Conservation (phyloP, 2,113 vertebrate species). For the Engystomops pustulosus region DNA sequence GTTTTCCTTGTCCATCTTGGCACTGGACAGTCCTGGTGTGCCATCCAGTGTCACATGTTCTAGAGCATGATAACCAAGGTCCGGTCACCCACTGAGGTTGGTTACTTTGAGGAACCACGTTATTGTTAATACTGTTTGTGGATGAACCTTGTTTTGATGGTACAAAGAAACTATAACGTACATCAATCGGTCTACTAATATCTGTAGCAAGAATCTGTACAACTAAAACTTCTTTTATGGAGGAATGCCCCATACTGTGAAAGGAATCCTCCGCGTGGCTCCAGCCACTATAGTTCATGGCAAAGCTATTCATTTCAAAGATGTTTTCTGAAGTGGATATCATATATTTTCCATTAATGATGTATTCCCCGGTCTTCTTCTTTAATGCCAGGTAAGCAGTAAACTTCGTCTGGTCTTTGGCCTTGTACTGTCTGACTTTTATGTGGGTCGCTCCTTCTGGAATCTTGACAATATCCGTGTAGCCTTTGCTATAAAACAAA, state of each 20-base stretch:
- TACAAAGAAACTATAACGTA: constrained; percentile 95
- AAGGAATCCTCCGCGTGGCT: constrained; percentile 91
- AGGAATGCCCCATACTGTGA: constrained; percentile 90
- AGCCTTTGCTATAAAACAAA: constrained; percentile 86
- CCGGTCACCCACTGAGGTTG: constrained; percentile 90
- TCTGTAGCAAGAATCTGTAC: constrained; percentile 94
- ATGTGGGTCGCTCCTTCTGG: constrained; percentile 92
- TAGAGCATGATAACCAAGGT: constrained; percentile 90
- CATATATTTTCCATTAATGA: constrained; percentile 97
- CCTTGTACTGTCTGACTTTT: constrained; percentile 94
- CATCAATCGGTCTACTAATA: constrained; percentile 83
- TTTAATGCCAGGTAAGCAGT: constrained; percentile 93
- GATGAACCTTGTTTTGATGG: constrained; percentile 75
- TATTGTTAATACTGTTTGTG: constrained; percentile 67
- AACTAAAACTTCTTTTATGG: constrained; percentile 83
- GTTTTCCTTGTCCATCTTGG: constrained; percentile 83
- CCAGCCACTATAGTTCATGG: constrained; percentile 98
- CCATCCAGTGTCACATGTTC: constrained; percentile 96
- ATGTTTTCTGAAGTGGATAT: constrained; percentile 96
- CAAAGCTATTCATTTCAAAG: constrained; percentile 89
- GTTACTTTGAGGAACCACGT: constrained; percentile 57
- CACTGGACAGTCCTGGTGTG: constrained; percentile 98
- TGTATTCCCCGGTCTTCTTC: constrained; percentile 86
- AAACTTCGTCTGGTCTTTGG: constrained; percentile 89
- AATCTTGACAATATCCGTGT: constrained; percentile 95